These are phyloP conservation scores for Dendrolimus kikuchii DNA, from an alignment of 1,140 invertebrate species.

Conservation along the genomic window DNA sequence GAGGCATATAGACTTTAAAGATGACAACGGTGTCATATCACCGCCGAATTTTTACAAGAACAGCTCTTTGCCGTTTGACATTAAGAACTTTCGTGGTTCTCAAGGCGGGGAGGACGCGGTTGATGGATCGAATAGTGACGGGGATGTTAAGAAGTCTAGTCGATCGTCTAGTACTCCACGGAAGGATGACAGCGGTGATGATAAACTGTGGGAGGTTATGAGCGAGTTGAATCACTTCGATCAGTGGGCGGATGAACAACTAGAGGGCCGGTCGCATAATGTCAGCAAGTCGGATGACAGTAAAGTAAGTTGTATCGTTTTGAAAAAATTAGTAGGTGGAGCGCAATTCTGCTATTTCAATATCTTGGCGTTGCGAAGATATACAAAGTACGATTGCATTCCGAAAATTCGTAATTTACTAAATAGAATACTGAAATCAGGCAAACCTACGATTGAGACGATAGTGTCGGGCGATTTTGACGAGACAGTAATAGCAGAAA, in stretches of 20 bases:
- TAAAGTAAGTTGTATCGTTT: slow-evolving; percentile 31
- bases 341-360: too few species aligned
- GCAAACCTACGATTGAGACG: too few species aligned
- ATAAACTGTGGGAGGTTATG: slow-evolving; percentile 58
- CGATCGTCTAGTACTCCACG: slow-evolving; percentile 19
- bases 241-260: slow-evolving; percentile 59
- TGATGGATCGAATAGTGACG: slow-evolving; percentile 27
- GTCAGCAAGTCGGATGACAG: slow-evolving; percentile 47
- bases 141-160: slow-evolving; percentile 32
- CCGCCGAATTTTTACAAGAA: slow-evolving; percentile 57
- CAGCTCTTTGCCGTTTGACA: slow-evolving; percentile 49
- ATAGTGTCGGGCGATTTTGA: too few species aligned
- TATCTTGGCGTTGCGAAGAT: too few species aligned
- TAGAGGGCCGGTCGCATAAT: slow-evolving; percentile 34
- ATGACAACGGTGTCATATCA: slow-evolving; percentile 38
- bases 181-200: slow-evolving; percentile 34
- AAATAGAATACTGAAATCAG: too few species aligned
- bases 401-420: too few species aligned
- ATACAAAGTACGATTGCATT: too few species aligned
- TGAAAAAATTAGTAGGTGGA: not conserved
- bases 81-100: slow-evolving; percentile 39
- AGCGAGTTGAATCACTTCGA: slow-evolving; percentile 55
- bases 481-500: too few species aligned
- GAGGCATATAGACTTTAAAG: slow-evolving; percentile 53
- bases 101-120: slow-evolving; percentile 38